Percentiles rank a stretch among this genome's conserved stretches.
phyloP scores from a whole-genome alignment of 1,140 invertebrate species.

The Drosophila subpulchrella region DNA sequence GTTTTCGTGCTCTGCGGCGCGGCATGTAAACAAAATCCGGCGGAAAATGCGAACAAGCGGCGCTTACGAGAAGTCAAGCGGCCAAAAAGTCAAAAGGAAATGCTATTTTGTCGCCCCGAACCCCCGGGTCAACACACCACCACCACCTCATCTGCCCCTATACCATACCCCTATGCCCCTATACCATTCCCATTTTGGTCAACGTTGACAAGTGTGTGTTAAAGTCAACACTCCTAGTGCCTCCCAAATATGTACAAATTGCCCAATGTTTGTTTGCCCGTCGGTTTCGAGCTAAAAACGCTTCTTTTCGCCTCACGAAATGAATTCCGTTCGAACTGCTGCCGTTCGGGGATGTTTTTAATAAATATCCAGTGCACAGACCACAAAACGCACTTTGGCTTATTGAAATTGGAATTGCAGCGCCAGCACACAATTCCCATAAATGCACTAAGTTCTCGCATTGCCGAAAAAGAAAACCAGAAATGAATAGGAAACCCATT shows the following conservation, averaged over 20 bases:
- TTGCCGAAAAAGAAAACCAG: slow-evolving; percentile 15
- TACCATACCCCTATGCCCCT: no score
- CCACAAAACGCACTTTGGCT: slow-evolving; percentile 76
- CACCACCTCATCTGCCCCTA: no score
- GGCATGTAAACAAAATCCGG: slow-evolving; percentile 81
- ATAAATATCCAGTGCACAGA: slow-evolving; percentile 58
- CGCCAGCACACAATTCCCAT: slow-evolving; percentile 36
- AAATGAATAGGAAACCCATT: slow-evolving; percentile 20
- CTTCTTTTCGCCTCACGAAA: slow-evolving; percentile 35
- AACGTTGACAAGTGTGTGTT: slow-evolving; percentile 72
- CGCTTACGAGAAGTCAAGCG: slow-evolving; percentile 63
- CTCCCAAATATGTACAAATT: slow-evolving; percentile 72
- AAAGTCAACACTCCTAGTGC: slow-evolving; percentile 38
- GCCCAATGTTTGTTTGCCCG: slow-evolving; percentile 60
- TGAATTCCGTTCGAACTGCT: slow-evolving; percentile 47
- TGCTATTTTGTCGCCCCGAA: slow-evolving; percentile 66
- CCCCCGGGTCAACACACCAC: background rate
- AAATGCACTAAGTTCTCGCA: slow-evolving; percentile 38
- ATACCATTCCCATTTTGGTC: slow-evolving; percentile 20
- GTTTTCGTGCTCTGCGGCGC: slow-evolving; percentile 73
- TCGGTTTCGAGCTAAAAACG: slow-evolving; percentile 22
- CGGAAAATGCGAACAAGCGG: slow-evolving; percentile 75
- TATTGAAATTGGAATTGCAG: slow-evolving; percentile 63
- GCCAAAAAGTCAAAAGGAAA: slow-evolving; percentile 70
- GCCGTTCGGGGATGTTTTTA: slow-evolving; percentile 48